Conservation (phyloP, 1,140 invertebrate species). For the Listronotus bonariensis region DNA sequence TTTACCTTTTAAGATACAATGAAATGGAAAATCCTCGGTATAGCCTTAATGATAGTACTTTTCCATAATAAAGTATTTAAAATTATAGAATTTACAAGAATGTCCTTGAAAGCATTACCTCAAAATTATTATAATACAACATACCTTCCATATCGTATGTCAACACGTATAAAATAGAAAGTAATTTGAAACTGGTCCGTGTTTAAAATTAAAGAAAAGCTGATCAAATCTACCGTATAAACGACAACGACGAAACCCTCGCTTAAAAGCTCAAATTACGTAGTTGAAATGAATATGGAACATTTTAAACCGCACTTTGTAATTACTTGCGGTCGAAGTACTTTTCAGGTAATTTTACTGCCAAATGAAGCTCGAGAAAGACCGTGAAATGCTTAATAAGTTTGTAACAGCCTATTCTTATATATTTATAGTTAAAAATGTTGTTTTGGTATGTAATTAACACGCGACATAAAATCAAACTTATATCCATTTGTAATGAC, state of each 20-base stretch:
- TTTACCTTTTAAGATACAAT: too few species aligned
- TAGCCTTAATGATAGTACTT: too few species aligned
- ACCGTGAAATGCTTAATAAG: too few species aligned
- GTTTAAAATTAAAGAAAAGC: conserved; percentile 52
- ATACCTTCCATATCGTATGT: conserved; percentile 37
- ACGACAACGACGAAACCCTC: conserved; percentile 40
- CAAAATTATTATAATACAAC: conserved; percentile 18
- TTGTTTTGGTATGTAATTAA: too few species aligned
- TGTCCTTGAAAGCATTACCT: conserved; percentile 1
- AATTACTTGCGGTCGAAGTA: conserved; percentile 45
- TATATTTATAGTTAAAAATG: too few species aligned
- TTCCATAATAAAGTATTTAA: too few species aligned
- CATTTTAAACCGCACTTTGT: conserved; percentile 46
- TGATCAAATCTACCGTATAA: conserved; percentile 54
- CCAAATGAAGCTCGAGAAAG: conserved; percentile 25
- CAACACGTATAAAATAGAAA: conserved; percentile 29
- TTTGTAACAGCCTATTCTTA: too few species aligned
- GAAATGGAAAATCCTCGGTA: too few species aligned
- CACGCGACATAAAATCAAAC: too few species aligned
- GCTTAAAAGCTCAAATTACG: conserved; percentile 46
- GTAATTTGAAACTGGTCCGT: conserved; percentile 37
- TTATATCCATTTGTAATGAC: too few species aligned
- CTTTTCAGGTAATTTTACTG: conserved; percentile 42
- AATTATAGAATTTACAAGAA: too few species aligned
- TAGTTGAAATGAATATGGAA: conserved; percentile 48